These are phyloP conservation scores for Bambusicola thoracicus DNA, from an alignment of 2,113 vertebrate genomes.

Conservation along the genomic window DNA sequence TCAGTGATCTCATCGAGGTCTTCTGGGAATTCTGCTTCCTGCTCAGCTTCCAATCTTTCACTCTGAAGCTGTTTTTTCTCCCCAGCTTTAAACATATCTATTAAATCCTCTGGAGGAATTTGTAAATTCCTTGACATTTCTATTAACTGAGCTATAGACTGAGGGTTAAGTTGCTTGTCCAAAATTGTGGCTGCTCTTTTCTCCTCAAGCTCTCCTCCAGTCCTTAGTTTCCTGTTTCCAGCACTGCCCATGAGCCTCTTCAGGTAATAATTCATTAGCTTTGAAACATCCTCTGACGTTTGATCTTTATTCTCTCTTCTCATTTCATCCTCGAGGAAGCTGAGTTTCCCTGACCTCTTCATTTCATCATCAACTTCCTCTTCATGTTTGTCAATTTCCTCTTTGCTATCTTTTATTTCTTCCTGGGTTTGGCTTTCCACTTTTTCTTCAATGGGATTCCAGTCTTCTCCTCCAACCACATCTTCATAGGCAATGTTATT, in stretches of 20 bases:
- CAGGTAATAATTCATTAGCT: conserved; percentile 87
- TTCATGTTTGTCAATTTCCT: conserved; percentile 78
- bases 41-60: conserved; percentile 72
- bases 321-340: conserved; percentile 71
- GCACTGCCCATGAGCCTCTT: conserved; percentile 84
- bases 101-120: conserved; percentile 90
- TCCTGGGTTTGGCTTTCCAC: conserved; percentile 89
- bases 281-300: conserved; percentile 82
- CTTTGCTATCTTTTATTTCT: conserved; percentile 87
- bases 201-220: conserved; percentile 77
- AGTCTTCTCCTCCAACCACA: conserved; percentile 86
- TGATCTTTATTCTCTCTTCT: conserved; percentile 79
- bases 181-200: conserved; percentile 71
- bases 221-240: conserved; percentile 76
- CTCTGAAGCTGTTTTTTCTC: conserved; percentile 73
- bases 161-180: conserved; percentile 82
- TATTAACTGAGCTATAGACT: conserved; percentile 86
- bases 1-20: conserved; percentile 73
- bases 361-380: conserved; percentile 77
- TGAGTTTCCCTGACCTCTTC: conserved; percentile 83
- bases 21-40: conserved; percentile 72
- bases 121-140: conserved; percentile 91
- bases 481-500: conserved; percentile 89
- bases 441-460: conserved; percentile 86
- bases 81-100: conserved; percentile 86